phyloP scores from a whole-genome alignment of 2,888 invertebrate genomes.

The Sphaeridia pumilis region DNA sequence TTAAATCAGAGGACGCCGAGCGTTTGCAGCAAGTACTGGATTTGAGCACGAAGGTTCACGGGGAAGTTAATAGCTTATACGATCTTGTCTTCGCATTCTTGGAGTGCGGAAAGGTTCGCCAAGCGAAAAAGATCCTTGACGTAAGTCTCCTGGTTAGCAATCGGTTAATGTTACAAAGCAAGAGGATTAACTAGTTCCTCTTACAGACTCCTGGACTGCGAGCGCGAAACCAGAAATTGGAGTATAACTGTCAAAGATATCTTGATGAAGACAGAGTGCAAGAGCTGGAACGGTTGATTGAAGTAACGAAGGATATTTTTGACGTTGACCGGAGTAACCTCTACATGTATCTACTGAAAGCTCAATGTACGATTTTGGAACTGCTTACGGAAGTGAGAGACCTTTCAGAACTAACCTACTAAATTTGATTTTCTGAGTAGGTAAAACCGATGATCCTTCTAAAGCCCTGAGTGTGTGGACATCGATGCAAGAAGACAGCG shows the following conservation, averaged over 20 bases:
- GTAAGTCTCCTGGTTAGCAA: conserved; percentile 37
- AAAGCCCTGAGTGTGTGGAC: conserved; percentile 71
- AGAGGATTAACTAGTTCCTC: not conserved
- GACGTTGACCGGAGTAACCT: conserved; percentile 63
- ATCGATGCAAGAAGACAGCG: conserved; percentile 68
- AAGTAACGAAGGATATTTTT: conserved; percentile 62
- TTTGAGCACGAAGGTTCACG: conserved; percentile 61
- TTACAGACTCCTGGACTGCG: conserved; percentile 61
- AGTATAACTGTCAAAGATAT: conserved; percentile 49
- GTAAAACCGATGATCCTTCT: conserved; percentile 56
- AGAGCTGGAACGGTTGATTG: conserved; percentile 61
- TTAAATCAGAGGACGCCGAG: conserved; percentile 57
- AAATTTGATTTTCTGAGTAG: conserved; percentile 36
- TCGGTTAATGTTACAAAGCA: not conserved
- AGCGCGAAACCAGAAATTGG: conserved; percentile 53
- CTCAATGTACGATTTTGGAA: conserved; percentile 45
- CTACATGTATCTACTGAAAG: conserved; percentile 60
- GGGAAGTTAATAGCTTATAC: conserved; percentile 71
- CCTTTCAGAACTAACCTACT: no score
- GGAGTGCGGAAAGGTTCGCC: conserved; percentile 63
- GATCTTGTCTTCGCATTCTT: conserved; percentile 73
- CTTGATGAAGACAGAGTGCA: conserved; percentile 51
- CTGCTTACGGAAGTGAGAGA: not conserved
- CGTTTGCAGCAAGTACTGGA: conserved; percentile 73
- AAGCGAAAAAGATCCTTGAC: conserved; percentile 71